Percentiles rank a stretch among this genome's conserved stretches.
Evolutionary conservation across 2,888 invertebrate species (phyloP).

Genomic region (Oscheius sp.): DNA sequence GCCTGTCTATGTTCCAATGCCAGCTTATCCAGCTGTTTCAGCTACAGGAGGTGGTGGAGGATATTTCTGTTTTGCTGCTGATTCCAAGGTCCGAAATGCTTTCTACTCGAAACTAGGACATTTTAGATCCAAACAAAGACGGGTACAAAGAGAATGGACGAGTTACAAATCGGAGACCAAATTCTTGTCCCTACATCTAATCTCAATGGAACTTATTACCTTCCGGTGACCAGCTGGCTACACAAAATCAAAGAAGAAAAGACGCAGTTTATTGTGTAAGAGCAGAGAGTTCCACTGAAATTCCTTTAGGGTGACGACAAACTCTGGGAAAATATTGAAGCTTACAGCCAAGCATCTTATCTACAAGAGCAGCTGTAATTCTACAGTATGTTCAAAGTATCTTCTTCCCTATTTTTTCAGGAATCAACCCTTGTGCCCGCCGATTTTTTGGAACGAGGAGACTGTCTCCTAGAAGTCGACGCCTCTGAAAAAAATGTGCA

Average conservation of each 20-base stretch:
- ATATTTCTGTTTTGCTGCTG: slow-evolving; percentile 1
- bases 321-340: not conserved
- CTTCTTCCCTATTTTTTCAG: not conserved
- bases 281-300: not conserved
- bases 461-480: not conserved
- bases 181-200: not conserved
- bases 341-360: not conserved
- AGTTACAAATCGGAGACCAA: not conserved
- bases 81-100: not conserved
- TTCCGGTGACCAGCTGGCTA: slow-evolving; percentile 2
- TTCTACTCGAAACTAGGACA: not conserved
- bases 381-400: not conserved
- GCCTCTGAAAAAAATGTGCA: not conserved
- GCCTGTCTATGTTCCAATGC: not conserved
- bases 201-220: not conserved
- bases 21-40: not conserved
- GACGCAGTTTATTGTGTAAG: not conserved
- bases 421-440: not conserved
- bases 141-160: slow-evolving; percentile 3
- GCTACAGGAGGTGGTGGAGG: too few relatives aligned
- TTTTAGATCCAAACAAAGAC: not conserved
- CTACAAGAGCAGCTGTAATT: not conserved
- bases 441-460: not conserved
- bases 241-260: not conserved
- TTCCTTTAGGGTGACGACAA: not conserved